Evolutionary conservation across 2,797 vertebrate species (phyloP), one percentile per base, ranked within the genome.

Genomic region (Tragopan temminckii): DNA sequence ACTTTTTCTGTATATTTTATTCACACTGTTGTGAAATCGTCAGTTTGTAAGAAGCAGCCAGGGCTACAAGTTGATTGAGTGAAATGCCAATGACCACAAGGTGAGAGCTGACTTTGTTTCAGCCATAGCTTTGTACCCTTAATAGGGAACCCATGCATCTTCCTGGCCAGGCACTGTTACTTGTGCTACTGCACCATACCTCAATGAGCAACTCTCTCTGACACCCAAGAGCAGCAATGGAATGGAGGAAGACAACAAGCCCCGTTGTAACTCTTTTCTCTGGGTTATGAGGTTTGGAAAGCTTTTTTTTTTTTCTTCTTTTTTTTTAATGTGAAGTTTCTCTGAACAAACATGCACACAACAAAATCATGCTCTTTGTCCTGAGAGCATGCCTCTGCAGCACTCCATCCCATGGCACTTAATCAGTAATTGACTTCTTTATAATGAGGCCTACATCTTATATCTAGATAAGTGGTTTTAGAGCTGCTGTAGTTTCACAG

Each of bases 41-140:
- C 5, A 2, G 5, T 59, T 85, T 74, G 7, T 48, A 50, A 76
- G 55, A 69, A 62, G 9, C 21, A 68, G 9, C 14, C 6, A 23
- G 13, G 9, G 31, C 46, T 68, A 43, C 2, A 7, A 13, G 35
- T 16, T 33, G 18, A 59, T 19, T 19, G 23, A 33, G 55, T 0
- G 1, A 46, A 43, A 38, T 68, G 38, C 7, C 31, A 53, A 25
- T 40, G 50, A 53, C 50, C 33, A 25, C 42, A 57, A 68, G 14
- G 25, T 63, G 59, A 80, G 50, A 75, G 15, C 11, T 87, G 55
- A 42, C 18, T 72, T 57, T 52, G 23, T 46, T 85, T 81, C 75
- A 80, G 25, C 19, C 53, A 33, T 33, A 20, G 11, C 63, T 63
- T 63, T 31, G 19, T 58, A 64, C 13, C 19, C 68, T 64, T 35